Evolutionary conservation across 2,797 vertebrate species (phyloP).

Genomic region (Agapornis canus): DNA sequence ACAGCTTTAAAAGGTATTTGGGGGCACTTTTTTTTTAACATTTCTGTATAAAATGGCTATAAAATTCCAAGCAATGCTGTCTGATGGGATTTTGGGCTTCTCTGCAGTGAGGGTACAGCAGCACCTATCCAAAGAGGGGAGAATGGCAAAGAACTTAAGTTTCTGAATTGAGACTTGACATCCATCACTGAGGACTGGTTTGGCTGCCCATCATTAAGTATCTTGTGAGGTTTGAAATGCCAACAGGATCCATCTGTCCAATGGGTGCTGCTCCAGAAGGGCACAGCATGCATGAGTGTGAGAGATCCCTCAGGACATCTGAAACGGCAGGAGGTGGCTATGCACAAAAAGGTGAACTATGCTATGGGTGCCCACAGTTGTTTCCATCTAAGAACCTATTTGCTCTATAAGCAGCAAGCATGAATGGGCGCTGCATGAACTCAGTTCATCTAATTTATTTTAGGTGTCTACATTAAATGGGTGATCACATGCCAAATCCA

Average conservation of each 20-base stretch:
- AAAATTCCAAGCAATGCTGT: neutral
- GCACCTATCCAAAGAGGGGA: neutral
- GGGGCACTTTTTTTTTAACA: neutral
- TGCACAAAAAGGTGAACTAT: neutral
- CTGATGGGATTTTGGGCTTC: neutral
- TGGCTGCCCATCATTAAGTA: neutral
- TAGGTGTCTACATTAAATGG: neutral
- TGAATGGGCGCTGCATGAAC: neutral
- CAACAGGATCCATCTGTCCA: neutral
- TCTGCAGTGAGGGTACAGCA: neutral
- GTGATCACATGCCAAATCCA: no score
- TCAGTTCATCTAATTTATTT: neutral
- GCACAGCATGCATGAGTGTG: accelerated
- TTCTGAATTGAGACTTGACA: neutral
- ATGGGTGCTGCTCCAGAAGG: neutral
- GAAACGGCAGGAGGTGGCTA: neutral
- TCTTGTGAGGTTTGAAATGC: neutral
- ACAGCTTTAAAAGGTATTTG: neutral
- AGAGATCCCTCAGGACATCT: neutral
- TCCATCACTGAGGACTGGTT: neutral
- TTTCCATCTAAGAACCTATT: neutral
- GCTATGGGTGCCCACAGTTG: no score
- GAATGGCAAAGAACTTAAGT: neutral
- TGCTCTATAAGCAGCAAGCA: neutral
- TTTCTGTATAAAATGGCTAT: neutral